Evolutionary conservation across 2,888 invertebrate species (phyloP), one percentile per base, ranked within the genome.

Genomic region (Cerastis leucographa): DNA sequence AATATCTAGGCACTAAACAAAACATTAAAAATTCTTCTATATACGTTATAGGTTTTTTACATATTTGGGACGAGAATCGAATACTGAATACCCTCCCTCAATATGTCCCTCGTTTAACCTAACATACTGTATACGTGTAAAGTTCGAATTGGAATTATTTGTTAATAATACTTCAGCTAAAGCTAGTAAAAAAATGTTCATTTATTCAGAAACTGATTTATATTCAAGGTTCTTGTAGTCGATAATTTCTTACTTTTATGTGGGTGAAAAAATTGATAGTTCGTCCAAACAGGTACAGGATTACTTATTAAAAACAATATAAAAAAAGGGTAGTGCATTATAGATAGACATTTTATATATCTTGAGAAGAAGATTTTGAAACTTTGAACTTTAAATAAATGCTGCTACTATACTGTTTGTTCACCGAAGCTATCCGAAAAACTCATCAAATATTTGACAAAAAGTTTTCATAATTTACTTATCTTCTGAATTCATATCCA

Each of bases 401-500:
- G 66, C 25, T 40, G 51, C 65, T 54, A 46, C 44, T 4, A 54
- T 29, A 74, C 83, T 77, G 83, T 71, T 61, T 85, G 83, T 84
- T 84, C 83, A 85, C 83, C 83, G 49, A 72, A 84, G 83, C 86
- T 82, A 68, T 49, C 70, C 40, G 22, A 17, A 71, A 70, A 64
- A 51, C n/a, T 22, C 4, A 56, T 44, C 0, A 69, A 76, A 56
- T 35, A 25, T 44, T 74, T 51, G 35, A 25, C 22, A 56, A 54
- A 29, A 61, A 72, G 51, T 54, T 54, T 61, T 51, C n/a, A 35
- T 12, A n/a, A 59, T 22, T 59, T 12, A 51, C 19, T 35, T 61
- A 46, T 54, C 56, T 61, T 61, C 40, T 81, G 42, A 14, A 56
- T 56, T 35, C 35, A 35, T 2, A 49, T 80, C 51, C 11, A 35